These are phyloP conservation scores for Drosophila nr. perissopoda DNA, from an alignment of 2,888 invertebrate species.

Conservation along the genomic window DNA sequence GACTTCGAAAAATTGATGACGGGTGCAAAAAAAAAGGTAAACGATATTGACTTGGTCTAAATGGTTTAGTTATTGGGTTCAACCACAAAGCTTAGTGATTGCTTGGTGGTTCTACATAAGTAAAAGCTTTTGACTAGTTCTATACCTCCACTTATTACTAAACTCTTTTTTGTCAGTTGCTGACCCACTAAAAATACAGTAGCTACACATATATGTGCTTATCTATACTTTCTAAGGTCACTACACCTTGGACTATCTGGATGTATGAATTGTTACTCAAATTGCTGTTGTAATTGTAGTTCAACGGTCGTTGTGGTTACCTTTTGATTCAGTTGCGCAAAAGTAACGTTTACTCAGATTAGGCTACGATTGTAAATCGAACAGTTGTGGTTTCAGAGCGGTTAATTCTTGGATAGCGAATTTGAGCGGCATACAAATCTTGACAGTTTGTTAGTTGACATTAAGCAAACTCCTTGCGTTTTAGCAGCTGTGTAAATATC, in stretches of 20 bases:
- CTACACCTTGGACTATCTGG: not conserved
- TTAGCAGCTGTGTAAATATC: not conserved
- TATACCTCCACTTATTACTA: too few species aligned
- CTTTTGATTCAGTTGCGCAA: not conserved
- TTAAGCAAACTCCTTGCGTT: not conserved
- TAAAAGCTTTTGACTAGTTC: conserved; percentile 11
- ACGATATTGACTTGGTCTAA: conserved; percentile 50
- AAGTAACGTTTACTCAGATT: not conserved
- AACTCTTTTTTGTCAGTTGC: not conserved
- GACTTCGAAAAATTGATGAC: conserved; percentile 53
- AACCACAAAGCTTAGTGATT: not conserved
- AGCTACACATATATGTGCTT: not conserved
- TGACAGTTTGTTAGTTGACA: not conserved
- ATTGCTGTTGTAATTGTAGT: not conserved
- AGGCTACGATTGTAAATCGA: not conserved
- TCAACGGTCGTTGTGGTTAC: not conserved
- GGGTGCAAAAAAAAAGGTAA: conserved; percentile 54
- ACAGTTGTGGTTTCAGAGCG: not conserved
- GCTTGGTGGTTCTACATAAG: not conserved
- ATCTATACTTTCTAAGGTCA: not conserved
- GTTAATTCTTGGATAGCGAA: not conserved
- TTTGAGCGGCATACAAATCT: not conserved
- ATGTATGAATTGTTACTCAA: too few species aligned
- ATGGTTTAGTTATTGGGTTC: conserved; percentile 53
- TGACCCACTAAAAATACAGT: not conserved